Evolutionary conservation across 2,888 invertebrate species (phyloP).

Genomic region (Horisme vitalbata): DNA sequence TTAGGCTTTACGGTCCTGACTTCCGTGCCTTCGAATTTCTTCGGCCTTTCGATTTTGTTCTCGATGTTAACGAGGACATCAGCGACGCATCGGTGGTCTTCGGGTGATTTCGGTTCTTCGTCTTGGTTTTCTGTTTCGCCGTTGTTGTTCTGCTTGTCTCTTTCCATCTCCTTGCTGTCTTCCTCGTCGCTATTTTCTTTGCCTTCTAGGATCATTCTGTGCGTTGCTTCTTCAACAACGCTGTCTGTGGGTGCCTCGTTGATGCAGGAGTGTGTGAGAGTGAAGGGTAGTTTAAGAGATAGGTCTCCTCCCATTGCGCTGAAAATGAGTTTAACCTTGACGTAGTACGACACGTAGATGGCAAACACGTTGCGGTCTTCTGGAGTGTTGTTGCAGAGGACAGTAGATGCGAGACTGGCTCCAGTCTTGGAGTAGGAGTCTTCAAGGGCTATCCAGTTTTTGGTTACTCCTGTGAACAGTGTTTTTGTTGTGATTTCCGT

Average conservation of each 20-base stretch:
- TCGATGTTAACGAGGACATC: constrained; percentile 76
- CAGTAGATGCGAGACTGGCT: constrained; percentile 84
- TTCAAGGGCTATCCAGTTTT: constrained; percentile 96
- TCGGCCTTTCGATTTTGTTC: constrained; percentile 70
- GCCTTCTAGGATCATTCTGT: constrained; percentile 74
- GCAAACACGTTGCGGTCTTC: constrained; percentile 94
- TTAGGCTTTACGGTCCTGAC: constrained; percentile 59
- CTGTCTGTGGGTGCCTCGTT: constrained; percentile 84
- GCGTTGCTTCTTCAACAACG: constrained; percentile 75
- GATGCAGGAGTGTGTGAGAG: constrained; percentile 88
- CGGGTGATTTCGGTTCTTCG: constrained; percentile 60
- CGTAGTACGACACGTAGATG: constrained; percentile 95
- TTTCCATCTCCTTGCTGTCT: constrained; percentile 63
- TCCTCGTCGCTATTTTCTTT: constrained; percentile 74
- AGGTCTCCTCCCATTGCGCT: constrained; percentile 92
- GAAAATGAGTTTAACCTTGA: constrained; percentile 91
- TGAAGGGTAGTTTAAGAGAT: constrained; percentile 91
- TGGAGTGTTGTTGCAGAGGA: constrained; percentile 80
- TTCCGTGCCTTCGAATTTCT: constrained; percentile 66
- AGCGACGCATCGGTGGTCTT: constrained; percentile 64
- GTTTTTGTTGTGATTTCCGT: neutral
- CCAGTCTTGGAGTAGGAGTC: constrained; percentile 90
- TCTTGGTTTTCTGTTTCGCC: constrained; percentile 51
- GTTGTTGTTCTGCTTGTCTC: constrained; percentile 67
- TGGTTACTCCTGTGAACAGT: constrained; percentile 86